Evolutionary conservation across 1,140 invertebrate genomes (phyloP).

Genomic region (Pachypsylla venusta): DNA sequence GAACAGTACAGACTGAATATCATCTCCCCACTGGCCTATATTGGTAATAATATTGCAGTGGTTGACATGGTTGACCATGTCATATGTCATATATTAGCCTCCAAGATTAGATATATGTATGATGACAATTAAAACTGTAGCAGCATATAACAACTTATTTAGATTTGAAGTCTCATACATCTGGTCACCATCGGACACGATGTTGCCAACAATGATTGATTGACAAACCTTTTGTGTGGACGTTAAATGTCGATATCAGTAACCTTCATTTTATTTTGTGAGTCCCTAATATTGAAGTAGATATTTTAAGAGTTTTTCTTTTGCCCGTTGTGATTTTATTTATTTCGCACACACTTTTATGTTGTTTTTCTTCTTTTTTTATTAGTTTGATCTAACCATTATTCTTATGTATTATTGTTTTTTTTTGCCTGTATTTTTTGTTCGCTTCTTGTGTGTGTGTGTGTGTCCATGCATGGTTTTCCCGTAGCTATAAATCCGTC

Average conservation of each 20-base stretch:
- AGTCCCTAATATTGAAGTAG: conserved; percentile 7
- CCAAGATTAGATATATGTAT: no score
- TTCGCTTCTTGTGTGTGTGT: conserved; percentile 20
- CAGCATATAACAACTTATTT: no score
- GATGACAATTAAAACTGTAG: no score
- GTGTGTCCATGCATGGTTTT: conserved; percentile 17
- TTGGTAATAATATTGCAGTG: no score
- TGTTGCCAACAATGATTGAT: conserved; percentile 9
- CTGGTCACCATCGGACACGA: no score
- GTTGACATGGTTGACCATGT: no score
- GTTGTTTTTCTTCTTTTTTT: conserved; percentile 17
- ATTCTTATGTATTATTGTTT: conserved; percentile 20
- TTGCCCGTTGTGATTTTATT: conserved; percentile 2
- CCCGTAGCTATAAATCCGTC: no score
- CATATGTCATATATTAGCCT: no score
- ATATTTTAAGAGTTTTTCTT: conserved; percentile 10
- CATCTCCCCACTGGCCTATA: no score
- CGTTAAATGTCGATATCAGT: neutral
- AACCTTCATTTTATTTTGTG: neutral
- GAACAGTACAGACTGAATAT: no score
- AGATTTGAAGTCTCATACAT: no score
- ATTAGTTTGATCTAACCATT: conserved; percentile 18
- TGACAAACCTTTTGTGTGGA: neutral
- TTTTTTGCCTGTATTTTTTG: conserved; percentile 18
- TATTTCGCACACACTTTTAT: neutral